Evolutionary conservation across 2,113 vertebrate species (phyloP).

Genomic region (Dipodomys ordii): DNA sequence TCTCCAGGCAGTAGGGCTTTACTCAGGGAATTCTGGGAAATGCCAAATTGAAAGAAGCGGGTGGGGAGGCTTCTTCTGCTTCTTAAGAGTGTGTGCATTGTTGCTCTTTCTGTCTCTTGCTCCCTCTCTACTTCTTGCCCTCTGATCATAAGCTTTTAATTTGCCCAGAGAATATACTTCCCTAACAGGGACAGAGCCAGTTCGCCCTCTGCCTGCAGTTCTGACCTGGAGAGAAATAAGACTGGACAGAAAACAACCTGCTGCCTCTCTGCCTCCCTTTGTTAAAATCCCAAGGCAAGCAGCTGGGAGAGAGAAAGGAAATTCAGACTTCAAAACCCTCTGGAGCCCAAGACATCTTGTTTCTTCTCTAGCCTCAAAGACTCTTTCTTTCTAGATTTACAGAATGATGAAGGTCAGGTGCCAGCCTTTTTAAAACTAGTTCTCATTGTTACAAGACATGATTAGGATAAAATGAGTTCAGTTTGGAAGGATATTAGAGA

Average conservation of each 20-base stretch:
- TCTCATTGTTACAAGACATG: neutral
- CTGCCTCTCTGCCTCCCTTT: slow-evolving; percentile 21
- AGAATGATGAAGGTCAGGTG: neutral
- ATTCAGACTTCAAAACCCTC: slow-evolving; percentile 26
- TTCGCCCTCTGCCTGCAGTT: neutral
- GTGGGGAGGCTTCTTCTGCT: neutral
- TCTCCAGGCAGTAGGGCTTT: neutral
- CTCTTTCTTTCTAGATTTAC: slow-evolving; percentile 9
- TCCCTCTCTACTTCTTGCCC: neutral
- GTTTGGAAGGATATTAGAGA: neutral
- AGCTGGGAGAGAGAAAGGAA: slow-evolving; percentile 53
- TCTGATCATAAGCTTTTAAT: slow-evolving; percentile 23
- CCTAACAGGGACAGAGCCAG: neutral
- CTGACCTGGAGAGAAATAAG: neutral
- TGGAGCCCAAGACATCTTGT: slow-evolving; percentile 20
- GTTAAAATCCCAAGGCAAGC: slow-evolving; percentile 53
- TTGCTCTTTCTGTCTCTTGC: neutral
- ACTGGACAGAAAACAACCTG: slow-evolving; percentile 9
- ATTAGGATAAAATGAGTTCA: slow-evolving; percentile 15
- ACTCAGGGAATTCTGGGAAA: slow-evolving; percentile 22
- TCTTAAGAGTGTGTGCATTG: neutral
- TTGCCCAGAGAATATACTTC: neutral
- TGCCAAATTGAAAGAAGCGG: neutral
- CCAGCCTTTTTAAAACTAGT: neutral
- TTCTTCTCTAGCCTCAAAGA: slow-evolving; percentile 43